Conservation (phyloP, 2,113 vertebrate species). For the Delphinus delphis region DNA sequence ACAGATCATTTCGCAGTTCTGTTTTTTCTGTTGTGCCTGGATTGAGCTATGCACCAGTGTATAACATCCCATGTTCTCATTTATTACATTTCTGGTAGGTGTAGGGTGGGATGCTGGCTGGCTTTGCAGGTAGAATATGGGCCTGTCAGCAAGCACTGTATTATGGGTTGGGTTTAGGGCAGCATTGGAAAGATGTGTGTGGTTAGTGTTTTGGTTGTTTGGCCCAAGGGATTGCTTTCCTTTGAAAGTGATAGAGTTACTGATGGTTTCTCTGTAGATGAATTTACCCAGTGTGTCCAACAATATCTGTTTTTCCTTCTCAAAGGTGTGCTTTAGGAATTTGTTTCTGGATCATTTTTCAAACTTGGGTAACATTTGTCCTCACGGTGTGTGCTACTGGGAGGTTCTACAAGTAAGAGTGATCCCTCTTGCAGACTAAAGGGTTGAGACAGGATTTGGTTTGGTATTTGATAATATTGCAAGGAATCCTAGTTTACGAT, state of each 20-base stretch:
- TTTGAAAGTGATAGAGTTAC: not conserved
- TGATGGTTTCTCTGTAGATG: not conserved
- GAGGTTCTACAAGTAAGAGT: not conserved
- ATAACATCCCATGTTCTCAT: not conserved
- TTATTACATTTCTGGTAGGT: not conserved
- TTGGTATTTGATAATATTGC: not conserved
- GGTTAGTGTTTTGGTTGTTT: conserved; percentile 31
- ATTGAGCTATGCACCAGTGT: not conserved
- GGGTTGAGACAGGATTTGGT: conserved; percentile 22
- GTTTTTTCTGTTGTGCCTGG: not conserved
- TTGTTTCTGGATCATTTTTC: conserved; percentile 6
- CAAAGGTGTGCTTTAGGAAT: not conserved
- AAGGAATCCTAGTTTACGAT: not conserved
- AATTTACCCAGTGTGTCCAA: not conserved
- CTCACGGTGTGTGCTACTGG: not conserved
- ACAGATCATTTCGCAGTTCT: not conserved
- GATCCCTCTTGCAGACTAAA: not conserved
- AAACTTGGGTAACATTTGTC: not conserved
- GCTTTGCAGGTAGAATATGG: not conserved
- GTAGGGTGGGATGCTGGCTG: not conserved
- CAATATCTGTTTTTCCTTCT: conserved; percentile 8
- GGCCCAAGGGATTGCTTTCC: not conserved
- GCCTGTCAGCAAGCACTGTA: not conserved
- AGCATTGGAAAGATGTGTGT: not conserved
- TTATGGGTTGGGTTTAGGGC: not conserved